These are phyloP conservation scores for Cossypha niveicapilla DNA, from an alignment of 2,797 vertebrate species.

Conservation along the genomic window DNA sequence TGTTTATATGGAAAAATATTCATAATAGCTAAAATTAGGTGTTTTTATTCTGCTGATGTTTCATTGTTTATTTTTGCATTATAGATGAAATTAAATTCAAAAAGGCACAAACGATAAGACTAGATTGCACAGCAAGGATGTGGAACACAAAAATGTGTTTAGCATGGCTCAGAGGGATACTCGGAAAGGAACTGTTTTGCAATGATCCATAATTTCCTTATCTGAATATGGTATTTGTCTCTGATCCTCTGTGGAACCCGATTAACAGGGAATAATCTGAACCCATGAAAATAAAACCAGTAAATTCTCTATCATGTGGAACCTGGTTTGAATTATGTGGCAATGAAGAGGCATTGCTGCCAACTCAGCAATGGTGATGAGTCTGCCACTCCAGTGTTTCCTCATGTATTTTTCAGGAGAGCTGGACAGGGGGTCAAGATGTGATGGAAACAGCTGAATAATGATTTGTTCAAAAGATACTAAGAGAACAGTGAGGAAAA, in stretches of 20 bases:
- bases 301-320: neutral
- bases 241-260: neutral
- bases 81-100: neutral
- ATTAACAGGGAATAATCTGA: neutral
- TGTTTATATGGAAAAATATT: slow-evolving; percentile 10
- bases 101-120: neutral
- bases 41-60: neutral
- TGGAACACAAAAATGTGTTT: neutral
- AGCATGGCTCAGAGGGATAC: neutral
- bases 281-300: neutral
- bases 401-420: neutral
- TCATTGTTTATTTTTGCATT: neutral
- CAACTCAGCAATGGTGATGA: neutral
- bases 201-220: neutral
- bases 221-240: neutral
- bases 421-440: neutral
- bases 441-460: neutral
- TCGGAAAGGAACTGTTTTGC: neutral
- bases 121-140: neutral
- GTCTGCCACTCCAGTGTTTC: neutral
- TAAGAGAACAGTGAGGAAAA: neutral
- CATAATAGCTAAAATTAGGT: neutral
- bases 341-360: neutral
- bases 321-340: neutral
- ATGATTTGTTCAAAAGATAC: neutral